A percentile compares a stretch with the other conserved stretches of the same genome.
These are phyloP conservation scores for Bufo gargarizans DNA, from an alignment of 2,113 vertebrate species.

Conservation along the genomic window DNA sequence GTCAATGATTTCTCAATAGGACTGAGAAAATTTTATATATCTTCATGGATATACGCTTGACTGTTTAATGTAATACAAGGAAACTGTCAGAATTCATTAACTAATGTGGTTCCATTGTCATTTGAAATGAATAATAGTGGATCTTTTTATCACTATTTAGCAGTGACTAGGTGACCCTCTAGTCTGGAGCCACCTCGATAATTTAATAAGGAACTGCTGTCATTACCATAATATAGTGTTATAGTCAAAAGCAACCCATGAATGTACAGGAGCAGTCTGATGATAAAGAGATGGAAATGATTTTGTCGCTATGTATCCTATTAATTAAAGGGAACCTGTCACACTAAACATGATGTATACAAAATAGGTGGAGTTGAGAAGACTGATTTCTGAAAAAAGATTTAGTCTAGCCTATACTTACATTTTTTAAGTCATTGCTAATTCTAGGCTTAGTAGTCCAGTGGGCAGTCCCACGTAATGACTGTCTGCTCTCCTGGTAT, in stretches of 20 bases:
- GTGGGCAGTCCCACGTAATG: too few relatives aligned
- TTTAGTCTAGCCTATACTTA: too few relatives aligned
- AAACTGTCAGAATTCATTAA: background rate
- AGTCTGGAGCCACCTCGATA: background rate
- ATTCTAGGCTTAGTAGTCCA: too few relatives aligned
- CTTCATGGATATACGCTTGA: background rate
- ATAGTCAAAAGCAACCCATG: background rate
- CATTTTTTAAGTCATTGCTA: too few relatives aligned
- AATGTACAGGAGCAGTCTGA: background rate
- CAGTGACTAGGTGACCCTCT: background rate
- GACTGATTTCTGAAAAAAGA: too few relatives aligned
- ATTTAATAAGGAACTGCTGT: background rate
- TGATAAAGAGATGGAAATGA: background rate
- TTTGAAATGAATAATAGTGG: background rate
- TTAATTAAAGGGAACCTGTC: too few relatives aligned
- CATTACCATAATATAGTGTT: background rate
- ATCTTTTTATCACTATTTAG: background rate
- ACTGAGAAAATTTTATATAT: background rate
- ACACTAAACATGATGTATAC: too few relatives aligned
- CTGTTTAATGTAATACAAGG: background rate
- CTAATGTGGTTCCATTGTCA: background rate
- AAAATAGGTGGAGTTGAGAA: too few relatives aligned
- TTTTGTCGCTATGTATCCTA: too few relatives aligned
- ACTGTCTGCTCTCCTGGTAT: too few relatives aligned
- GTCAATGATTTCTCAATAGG: constrained; percentile 3